These are phyloP conservation scores for Calidris pygmaea DNA, from an alignment of 2,113 vertebrate genomes.

Conservation along the genomic window DNA sequence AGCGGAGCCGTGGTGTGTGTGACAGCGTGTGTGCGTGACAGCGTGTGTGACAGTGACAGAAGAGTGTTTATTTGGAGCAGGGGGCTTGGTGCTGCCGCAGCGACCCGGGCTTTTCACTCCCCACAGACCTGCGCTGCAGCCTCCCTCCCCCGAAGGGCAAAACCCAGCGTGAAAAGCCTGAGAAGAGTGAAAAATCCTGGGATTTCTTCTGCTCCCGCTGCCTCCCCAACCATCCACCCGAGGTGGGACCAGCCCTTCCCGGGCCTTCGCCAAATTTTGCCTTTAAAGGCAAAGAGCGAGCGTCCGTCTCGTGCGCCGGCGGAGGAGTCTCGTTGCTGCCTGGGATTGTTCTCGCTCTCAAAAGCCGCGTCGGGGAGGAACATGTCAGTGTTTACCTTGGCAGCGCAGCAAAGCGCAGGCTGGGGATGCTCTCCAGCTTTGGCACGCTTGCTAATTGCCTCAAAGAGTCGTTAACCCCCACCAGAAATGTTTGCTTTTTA, in stretches of 20 bases:
- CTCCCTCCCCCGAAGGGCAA: not conserved
- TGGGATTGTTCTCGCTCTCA: not conserved
- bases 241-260: not conserved
- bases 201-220: not conserved
- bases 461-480: not conserved
- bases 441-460: not conserved
- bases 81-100: not conserved
- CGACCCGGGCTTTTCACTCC: accelerated
- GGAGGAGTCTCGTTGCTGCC: not conserved
- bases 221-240: not conserved
- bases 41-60: accelerated
- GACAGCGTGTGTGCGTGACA: not conserved
- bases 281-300: slow-evolving; percentile 43
- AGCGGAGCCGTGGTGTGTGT: accelerated
- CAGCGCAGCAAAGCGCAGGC: not conserved
- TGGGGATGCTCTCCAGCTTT: not conserved
- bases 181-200: not conserved
- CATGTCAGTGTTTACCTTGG: slow-evolving; percentile 3
- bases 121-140: not conserved
- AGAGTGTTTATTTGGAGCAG: not conserved
- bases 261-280: not conserved
- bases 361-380: not conserved
- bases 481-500: not conserved
- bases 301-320: not conserved
- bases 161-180: not conserved